These are phyloP conservation scores for Calameuta filiformis DNA, from an alignment of 2,888 invertebrate species.

Conservation along the genomic window DNA sequence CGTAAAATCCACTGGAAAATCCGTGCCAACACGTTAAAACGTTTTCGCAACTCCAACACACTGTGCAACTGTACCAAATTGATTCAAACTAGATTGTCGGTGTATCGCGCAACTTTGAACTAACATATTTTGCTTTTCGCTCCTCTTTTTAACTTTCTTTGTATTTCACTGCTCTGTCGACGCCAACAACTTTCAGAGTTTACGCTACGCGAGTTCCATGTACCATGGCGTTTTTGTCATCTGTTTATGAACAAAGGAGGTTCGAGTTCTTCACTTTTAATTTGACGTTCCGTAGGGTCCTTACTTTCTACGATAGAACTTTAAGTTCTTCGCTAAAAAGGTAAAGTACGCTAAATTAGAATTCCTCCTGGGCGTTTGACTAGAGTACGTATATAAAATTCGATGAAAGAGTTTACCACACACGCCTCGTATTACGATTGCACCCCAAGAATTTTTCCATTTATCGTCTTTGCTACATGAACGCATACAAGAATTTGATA, in stretches of 20 bases:
- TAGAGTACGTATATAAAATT: conserved; percentile 33
- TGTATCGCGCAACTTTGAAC: not conserved
- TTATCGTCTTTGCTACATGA: conserved; percentile 62
- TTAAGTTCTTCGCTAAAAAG: not conserved
- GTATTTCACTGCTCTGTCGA: not conserved
- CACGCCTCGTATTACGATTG: conserved; percentile 55
- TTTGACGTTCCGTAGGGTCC: not conserved
- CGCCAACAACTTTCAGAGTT: not conserved
- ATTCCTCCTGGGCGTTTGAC: conserved; percentile 38
- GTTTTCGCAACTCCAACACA: conserved; percentile 37
- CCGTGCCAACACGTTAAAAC: conserved; percentile 26
- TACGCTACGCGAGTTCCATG: not conserved
- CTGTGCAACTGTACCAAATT: not conserved
- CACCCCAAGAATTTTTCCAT: conserved; percentile 64
- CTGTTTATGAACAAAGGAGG: not conserved
- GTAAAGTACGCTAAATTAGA: conserved; percentile 34
- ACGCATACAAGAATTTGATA: conserved; percentile 57
- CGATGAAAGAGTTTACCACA: conserved; percentile 28
- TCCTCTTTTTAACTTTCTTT: not conserved
- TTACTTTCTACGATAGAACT: not conserved
- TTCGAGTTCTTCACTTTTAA: not conserved
- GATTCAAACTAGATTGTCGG: not conserved
- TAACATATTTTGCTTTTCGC: not conserved
- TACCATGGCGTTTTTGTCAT: not conserved
- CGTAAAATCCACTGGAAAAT: not conserved